Conservation (phyloP, 2,888 invertebrate genomes). For the Lacanobia wlatinum region DNA sequence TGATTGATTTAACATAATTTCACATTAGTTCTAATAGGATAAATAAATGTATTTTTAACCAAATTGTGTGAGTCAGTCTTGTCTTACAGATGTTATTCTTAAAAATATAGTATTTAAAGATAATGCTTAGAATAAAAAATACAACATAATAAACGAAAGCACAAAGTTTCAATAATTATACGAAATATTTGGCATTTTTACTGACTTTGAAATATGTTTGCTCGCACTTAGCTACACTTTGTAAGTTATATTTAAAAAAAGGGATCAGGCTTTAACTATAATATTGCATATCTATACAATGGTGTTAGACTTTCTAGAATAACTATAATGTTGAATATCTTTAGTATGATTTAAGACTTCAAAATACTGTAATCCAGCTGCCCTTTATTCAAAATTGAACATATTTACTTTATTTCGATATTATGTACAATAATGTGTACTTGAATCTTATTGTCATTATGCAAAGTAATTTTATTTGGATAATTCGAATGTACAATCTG, state of each 20-base stretch:
- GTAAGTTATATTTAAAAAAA: neutral
- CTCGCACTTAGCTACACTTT: neutral
- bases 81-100: conserved; percentile 22
- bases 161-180: conserved; percentile 1
- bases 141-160: conserved; percentile 12
- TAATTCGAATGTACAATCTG: conserved; percentile 40
- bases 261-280: neutral
- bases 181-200: conserved; percentile 21
- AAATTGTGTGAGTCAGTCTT: conserved; percentile 47
- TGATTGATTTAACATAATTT: conserved; percentile 21
- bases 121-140: conserved; percentile 31
- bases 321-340: too few relatives aligned
- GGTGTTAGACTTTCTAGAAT: neutral
- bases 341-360: too few relatives aligned
- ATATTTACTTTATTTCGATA: neutral
- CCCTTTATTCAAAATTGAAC: too few relatives aligned
- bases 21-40: conserved; percentile 9
- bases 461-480: conserved; percentile 42
- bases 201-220: neutral
- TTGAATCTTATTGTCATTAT: conserved; percentile 59
- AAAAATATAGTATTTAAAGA: conserved; percentile 23
- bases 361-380: too few relatives aligned
- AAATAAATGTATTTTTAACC: conserved; percentile 16
- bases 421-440: conserved; percentile 54
- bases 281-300: neutral